Evolutionary conservation across 2,113 vertebrate species (phyloP), one percentile per base, ranked within the genome.

Genomic region (Pseudorectes ferrugineus): DNA sequence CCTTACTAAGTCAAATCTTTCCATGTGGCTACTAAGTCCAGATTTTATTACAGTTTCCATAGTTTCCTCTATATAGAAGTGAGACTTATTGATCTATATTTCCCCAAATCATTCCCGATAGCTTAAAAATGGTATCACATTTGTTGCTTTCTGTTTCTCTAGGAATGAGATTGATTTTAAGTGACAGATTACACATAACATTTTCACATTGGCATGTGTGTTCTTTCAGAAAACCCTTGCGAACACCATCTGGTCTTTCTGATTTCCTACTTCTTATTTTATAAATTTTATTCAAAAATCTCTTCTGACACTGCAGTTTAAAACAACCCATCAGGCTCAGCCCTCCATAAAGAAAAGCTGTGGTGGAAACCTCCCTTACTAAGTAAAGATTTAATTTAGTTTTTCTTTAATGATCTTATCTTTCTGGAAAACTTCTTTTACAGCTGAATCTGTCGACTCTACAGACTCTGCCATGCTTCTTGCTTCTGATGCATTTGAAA

Each of bases 221-320:
- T 63, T 93, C 49, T 73, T 89, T 88, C 62, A 65, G 90, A 93
- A 82, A 85, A 62, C 45, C 17, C 0, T 4, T 14, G 74, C 36
- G 87, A 89, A 55, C 54, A 52, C 81, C 93, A 75, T 88, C 88
- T 94, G 92, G 77, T 81, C 73, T 48, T 92, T 93, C 70, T 85
- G 88, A 89, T 68, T 95, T 92, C 62, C 52, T 79, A 52, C 52
- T 94, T 91, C 61, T 82, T 19, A 23, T 91, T 85, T 87, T 67
- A 91, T 59, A 38, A 33, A 48, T 85, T 87, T 89, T 72, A 52
- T 85, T 89, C 25, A 75, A 85, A 92, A 93, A 85, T 95, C 11
- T 72, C 45, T 95, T 75, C 77, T 88, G 96, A 89, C 89, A 93
- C 6, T 72, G 48, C 85, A 93, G 29, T 82, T 85, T 78, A 77